Evolutionary conservation across 2,797 vertebrate species (phyloP).

Genomic region (Acomys russatus): DNA sequence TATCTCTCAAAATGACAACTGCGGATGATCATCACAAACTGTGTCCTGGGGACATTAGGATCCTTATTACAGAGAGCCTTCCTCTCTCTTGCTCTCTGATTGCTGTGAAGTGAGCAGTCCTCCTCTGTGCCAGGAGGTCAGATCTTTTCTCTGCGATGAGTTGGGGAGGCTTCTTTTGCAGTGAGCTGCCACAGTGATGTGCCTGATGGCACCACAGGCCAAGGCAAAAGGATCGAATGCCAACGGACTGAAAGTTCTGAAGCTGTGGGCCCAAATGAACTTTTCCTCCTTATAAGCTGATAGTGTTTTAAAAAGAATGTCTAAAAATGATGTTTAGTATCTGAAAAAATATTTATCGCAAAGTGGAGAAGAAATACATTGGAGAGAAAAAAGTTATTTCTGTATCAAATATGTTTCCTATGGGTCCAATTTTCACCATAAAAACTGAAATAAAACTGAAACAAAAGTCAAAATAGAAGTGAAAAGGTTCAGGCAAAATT

Average conservation of each 20-base stretch:
- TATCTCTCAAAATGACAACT: too few relatives aligned
- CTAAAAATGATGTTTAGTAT: background rate
- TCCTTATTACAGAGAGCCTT: background rate
- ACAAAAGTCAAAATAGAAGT: background rate
- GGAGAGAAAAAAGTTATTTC: background rate
- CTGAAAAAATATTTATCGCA: background rate
- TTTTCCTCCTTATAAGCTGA: background rate
- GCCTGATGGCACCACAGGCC: background rate
- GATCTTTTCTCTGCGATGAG: background rate
- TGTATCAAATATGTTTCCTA: background rate
- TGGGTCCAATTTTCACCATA: background rate
- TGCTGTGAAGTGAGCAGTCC: background rate
- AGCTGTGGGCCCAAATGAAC: background rate
- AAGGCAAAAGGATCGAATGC: background rate
- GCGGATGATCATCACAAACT: background rate
- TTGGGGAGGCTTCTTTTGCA: background rate
- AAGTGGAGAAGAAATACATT: background rate
- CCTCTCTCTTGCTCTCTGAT: background rate
- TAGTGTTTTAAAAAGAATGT: background rate
- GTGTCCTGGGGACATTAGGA: background rate
- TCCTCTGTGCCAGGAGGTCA: too few relatives aligned
- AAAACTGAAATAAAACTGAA: too few relatives aligned
- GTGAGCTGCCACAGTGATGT: background rate
- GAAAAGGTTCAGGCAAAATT: background rate
- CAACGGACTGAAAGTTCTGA: background rate